Evolutionary conservation across 1,140 invertebrate genomes (phyloP), one percentile per base, ranked within the genome.

Genomic region (Drosophila albomicans): DNA sequence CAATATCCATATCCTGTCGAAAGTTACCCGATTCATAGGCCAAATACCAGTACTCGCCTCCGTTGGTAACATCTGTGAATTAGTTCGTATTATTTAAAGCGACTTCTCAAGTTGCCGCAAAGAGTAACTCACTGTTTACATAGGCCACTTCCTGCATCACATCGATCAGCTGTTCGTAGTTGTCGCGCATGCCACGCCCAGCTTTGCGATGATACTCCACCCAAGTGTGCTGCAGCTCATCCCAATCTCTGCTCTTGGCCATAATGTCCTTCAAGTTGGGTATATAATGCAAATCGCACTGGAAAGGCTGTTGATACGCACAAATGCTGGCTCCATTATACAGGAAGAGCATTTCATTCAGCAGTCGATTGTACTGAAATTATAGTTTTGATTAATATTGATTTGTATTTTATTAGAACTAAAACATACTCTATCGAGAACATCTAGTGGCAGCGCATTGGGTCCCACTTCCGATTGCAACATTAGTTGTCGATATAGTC

Each of bases 251-350:
- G 62, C 96, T 97, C 61, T 94, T 95, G 0, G 95, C 95, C 95
- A 95, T 95, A 58, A 95, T 94, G 75, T 93, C 93, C 79, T 94
- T 94, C 5, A 95, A 91, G 68, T 97, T 96, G 48, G 97, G 97
- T 87, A 98, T 97, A 1, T 98, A 93, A 49, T 95, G 94, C 0
- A 98, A 93, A 13, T 96, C 96, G 80, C 97, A 98, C 68, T 95
- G 94, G 87, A 97, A 96, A 0, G 96, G 96, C 82, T 97, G 95
- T 85, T 97, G 96, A 92, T 96, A 96, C 1, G 95, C 96, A 88
- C 97, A 98, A 56, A 98, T 96, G 45, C 96, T 96, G 1, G 97
- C 97, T n/a, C 94, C 95, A 82, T 97, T 97, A 93, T 97, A 98
- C 11, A 98, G 95, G 1, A 96, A 95, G 41, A 98, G 93, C 97